These are phyloP conservation scores for Ectemnius lituratus DNA, from an alignment of 2,888 invertebrate genomes.

Conservation along the genomic window DNA sequence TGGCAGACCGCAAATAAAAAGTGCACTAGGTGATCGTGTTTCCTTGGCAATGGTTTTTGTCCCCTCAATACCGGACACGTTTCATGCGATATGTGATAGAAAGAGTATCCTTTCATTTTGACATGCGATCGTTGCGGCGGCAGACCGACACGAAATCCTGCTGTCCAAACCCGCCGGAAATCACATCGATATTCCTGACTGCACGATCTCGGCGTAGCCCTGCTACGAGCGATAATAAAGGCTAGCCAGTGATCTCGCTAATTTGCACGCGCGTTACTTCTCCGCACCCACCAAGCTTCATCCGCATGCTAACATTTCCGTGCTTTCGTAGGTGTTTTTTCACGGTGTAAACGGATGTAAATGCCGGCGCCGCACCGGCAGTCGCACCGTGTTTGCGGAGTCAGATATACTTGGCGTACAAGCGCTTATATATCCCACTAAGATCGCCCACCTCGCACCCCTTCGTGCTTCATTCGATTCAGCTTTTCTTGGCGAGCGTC, in stretches of 20 bases:
- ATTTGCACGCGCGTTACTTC: constrained; percentile 15
- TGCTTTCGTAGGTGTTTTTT: neutral
- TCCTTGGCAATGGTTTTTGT: too few relatives aligned
- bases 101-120: too few relatives aligned
- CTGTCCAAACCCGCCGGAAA: neutral
- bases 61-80: too few relatives aligned
- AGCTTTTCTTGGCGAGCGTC: constrained; percentile 4
- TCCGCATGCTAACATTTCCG: constrained; percentile 30
- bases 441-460: neutral
- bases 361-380: neutral
- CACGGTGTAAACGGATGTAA: neutral
- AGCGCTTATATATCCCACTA: neutral
- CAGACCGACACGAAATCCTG: neutral
- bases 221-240: too few relatives aligned
- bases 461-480: constrained; percentile 7
- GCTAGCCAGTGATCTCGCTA: neutral
- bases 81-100: too few relatives aligned
- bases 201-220: neutral
- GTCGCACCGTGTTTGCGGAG: neutral
- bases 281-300: constrained; percentile 34
- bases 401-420: neutral
- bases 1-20: too few relatives aligned
- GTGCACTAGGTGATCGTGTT: too few relatives aligned
- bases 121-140: neutral
- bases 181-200: neutral